Base-by-base conservation (phyloP, 1,140 invertebrate genomes). In the Hylaeus volcanicus region DNA sequence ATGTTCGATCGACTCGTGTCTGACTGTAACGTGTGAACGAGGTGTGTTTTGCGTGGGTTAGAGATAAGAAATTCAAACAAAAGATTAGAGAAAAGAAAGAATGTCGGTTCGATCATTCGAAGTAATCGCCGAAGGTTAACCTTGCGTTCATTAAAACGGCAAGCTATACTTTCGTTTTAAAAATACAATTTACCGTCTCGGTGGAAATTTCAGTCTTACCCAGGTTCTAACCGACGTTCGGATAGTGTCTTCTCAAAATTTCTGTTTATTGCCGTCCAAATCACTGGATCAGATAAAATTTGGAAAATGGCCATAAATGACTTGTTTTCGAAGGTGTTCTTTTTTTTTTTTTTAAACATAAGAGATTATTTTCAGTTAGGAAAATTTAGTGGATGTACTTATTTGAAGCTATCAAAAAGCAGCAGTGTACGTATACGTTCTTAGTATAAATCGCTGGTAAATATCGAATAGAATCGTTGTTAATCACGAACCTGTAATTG, bases 401-500 rank as follows among this genome's bases (percentile, higher is more conserved):
- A 26, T 26, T 26, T 26, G 26, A 26, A 26, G 26, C 26, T 51
- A 51, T 51, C 2, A 9, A 11, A 51, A 51, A 51, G 6, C 2
- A 9, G 9, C 11, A 11, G 9, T 9, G 6, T 9, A 9, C 11
- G 51, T 51, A 51, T 51, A 51, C 9, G 9, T 11, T 11, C 11
- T 9, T 2, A 51, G 51, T 9, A 51, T 2, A 9, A 11, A 45
- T 45, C 43, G 43, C 3, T 51, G 9, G 11, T 51, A 37, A 43
- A 4, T 41, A 43, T 5, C 5, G 12, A 5, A 43, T 64, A 14
- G 43, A 64, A 43, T 64, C 5, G 9, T 5, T 0, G 3, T 45
- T 11, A 15, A 48, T 80, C 37, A 71, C 61, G 37, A 55, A 92
- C 92, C 91, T 93, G 78, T 90, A 92, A 94, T 95, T 96, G 92